A percentile compares a stretch with the other conserved stretches of the same genome.
phyloP scores from a whole-genome alignment of 2,113 vertebrate genomes.

The Hippocampus guttulatus region DNA sequence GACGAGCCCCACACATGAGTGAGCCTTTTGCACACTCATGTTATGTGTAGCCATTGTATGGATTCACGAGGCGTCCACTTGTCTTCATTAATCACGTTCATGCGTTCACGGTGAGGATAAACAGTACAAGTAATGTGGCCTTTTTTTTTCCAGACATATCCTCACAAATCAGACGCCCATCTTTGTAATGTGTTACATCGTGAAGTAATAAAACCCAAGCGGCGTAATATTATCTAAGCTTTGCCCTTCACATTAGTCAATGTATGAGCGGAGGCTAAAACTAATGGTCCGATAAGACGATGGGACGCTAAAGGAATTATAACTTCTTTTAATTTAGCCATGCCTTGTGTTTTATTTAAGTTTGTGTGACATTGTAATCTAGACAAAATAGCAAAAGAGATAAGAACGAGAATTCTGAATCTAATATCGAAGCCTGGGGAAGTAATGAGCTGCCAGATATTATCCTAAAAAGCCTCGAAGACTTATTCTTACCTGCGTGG shows the following conservation, averaged over 20 bases:
- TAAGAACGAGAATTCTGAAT: conserved; percentile 16
- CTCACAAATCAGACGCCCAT: conserved; percentile 10
- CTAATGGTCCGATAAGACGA: not conserved
- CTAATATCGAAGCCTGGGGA: conserved; percentile 45
- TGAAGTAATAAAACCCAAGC: conserved; percentile 11
- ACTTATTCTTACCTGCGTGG: conserved; percentile 51
- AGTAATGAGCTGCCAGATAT: conserved; percentile 67
- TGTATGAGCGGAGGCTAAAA: conserved; percentile 11
- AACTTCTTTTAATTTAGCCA: conserved; percentile 22
- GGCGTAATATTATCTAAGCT: conserved; percentile 7
- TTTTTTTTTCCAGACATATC: conserved; percentile 16
- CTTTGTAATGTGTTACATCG: conserved; percentile 4
- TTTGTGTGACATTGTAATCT: conserved; percentile 37
- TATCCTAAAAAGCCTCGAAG: conserved; percentile 49
- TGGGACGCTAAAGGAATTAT: conserved; percentile 5
- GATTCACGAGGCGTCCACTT: conserved; percentile 3
- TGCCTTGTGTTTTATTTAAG: conserved; percentile 21
- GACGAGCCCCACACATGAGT: conserved; percentile 37
- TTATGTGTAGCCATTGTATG: not conserved
- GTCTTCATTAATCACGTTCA: conserved; percentile 36
- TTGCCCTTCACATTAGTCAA: conserved; percentile 17
- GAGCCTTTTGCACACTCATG: not conserved
- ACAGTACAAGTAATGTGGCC: conserved; percentile 10
- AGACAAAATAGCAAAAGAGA: conserved; percentile 28
- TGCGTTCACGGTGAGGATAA: conserved; percentile 31